A percentile compares a stretch with the other conserved stretches of the same genome.
Conservation (phyloP, 2,888 invertebrate species). For the Baccha elongata region DNA sequence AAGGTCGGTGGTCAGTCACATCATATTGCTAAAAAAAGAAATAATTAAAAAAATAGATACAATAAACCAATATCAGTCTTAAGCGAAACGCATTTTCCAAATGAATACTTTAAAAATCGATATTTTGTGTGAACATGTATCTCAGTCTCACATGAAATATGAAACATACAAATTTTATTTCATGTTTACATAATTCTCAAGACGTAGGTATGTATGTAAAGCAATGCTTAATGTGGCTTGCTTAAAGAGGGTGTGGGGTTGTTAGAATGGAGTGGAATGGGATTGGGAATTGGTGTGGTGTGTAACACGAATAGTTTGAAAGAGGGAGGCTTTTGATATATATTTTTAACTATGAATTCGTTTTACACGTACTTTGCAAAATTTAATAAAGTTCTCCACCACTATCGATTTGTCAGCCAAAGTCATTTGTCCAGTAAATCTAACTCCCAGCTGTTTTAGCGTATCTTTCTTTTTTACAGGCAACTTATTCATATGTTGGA, state of each 20-base stretch:
- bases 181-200: slow-evolving; percentile 69
- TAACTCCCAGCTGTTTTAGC: slow-evolving; percentile 81
- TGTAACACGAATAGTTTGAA: slow-evolving; percentile 17
- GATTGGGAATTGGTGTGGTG: slow-evolving; percentile 2
- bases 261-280: slow-evolving; percentile 3
- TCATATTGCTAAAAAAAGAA: slow-evolving; percentile 79
- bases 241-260: slow-evolving; percentile 31
- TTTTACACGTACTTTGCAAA: slow-evolving; percentile 80
- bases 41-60: background rate
- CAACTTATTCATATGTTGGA: slow-evolving; percentile 82
- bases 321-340: slow-evolving; percentile 49
- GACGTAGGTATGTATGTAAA: slow-evolving; percentile 59
- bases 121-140: slow-evolving; percentile 66
- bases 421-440: slow-evolving; percentile 82
- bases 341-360: slow-evolving; percentile 62
- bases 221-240: slow-evolving; percentile 54
- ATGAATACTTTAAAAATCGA: slow-evolving; percentile 69
- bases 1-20: slow-evolving; percentile 81
- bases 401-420: slow-evolving; percentile 82
- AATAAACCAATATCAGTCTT: slow-evolving; percentile 13
- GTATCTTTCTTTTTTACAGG: slow-evolving; percentile 82
- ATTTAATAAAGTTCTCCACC: slow-evolving; percentile 82
- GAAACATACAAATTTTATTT: slow-evolving; percentile 68
- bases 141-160: slow-evolving; percentile 67
- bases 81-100: slow-evolving; percentile 55